A percentile compares a stretch with the other conserved stretches of the same genome.
Evolutionary conservation across 2,113 vertebrate genomes (phyloP).

Genomic region (Grammomys surdaster): DNA sequence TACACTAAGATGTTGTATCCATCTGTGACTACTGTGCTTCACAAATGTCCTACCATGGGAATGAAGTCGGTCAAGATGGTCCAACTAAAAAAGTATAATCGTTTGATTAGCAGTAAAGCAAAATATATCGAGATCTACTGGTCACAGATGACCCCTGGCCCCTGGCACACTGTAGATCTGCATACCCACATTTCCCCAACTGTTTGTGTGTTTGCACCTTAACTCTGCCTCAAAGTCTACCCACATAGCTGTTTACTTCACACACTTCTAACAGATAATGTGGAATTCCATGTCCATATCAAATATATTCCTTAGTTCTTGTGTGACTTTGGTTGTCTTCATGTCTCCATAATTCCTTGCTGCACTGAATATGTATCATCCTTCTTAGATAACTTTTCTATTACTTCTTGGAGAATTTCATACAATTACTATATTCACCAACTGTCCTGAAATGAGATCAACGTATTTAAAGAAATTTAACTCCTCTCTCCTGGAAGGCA

Average conservation of each 20-base stretch:
- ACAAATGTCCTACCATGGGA: background rate
- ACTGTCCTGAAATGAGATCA: background rate
- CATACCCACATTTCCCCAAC: background rate
- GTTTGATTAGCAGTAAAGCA: background rate
- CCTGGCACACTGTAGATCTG: background rate
- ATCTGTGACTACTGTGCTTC: background rate
- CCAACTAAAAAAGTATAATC: background rate
- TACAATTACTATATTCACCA: background rate
- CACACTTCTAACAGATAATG: background rate
- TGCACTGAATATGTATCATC: background rate
- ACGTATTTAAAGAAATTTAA: background rate
- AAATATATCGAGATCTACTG: background rate
- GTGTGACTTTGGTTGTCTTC: slow-evolving; percentile 1
- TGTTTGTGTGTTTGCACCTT: background rate
- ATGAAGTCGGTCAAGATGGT: slow-evolving; percentile 11
- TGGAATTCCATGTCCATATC: background rate
- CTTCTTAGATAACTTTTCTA: background rate
- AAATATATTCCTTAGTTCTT: background rate
- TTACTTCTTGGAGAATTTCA: background rate
- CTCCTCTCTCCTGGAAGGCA: background rate
- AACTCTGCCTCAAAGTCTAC: background rate
- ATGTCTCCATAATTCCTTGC: background rate
- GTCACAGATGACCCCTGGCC: background rate
- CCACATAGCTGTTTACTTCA: background rate
- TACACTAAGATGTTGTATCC: background rate